Evolutionary conservation across 2,113 vertebrate genomes (phyloP).

Genomic region (Bothrops jararaca): DNA sequence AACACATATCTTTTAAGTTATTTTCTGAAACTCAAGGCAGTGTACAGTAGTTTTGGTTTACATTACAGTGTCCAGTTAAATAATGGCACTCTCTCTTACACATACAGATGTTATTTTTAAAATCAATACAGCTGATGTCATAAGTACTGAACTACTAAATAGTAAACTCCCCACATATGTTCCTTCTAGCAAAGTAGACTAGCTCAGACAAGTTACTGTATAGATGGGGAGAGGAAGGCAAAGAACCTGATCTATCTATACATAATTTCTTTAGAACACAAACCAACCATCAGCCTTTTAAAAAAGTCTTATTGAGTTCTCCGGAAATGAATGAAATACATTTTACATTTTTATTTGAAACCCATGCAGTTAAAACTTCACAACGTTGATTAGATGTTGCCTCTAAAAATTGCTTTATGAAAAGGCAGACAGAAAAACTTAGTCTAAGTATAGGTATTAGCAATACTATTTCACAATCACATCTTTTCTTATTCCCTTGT

Average conservation of each 20-base stretch:
- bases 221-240: slow-evolving; percentile 45
- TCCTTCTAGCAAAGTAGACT: slow-evolving; percentile 62
- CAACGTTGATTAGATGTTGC: background rate
- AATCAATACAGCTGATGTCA: slow-evolving; percentile 42
- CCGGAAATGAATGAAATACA: background rate
- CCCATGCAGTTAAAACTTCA: background rate
- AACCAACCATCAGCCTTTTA: background rate
- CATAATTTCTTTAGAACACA: slow-evolving; percentile 15
- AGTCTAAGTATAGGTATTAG: slow-evolving; percentile 28
- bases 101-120: slow-evolving; percentile 29
- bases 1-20: background rate
- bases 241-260: slow-evolving; percentile 38
- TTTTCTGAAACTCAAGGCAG: slow-evolving; percentile 18
- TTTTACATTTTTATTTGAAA: background rate
- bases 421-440: slow-evolving; percentile 35
- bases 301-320: background rate
- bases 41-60: slow-evolving; percentile 40
- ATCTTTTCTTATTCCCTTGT: background rate
- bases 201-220: slow-evolving; percentile 63
- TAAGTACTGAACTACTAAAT: slow-evolving; percentile 49
- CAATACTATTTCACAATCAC: background rate
- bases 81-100: slow-evolving; percentile 11
- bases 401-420: slow-evolving; percentile 51
- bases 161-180: slow-evolving; percentile 55
- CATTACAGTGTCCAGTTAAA: slow-evolving; percentile 22